Evolutionary conservation across 2,888 invertebrate genomes (phyloP).

Genomic region (Xylocampa areola): DNA sequence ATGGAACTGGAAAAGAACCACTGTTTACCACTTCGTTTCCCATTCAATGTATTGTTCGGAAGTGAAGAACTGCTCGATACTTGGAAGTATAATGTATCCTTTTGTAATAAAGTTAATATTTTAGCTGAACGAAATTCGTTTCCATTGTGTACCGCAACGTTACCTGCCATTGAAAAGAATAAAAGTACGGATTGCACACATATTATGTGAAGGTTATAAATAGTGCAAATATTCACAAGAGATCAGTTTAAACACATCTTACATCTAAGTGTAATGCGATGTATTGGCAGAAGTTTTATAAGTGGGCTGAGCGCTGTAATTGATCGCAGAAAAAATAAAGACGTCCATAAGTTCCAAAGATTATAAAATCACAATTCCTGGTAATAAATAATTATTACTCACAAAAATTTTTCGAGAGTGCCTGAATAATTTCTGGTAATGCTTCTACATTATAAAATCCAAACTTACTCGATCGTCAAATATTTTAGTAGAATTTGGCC

Average conservation of each 20-base stretch:
- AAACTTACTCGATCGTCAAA: background rate
- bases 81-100: slow-evolving; percentile 87
- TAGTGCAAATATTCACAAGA: slow-evolving; percentile 75
- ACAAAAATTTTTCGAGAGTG: no score
- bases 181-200: slow-evolving; percentile 80
- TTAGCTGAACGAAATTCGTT: slow-evolving; percentile 84
- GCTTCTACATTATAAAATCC: background rate
- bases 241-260: slow-evolving; percentile 58
- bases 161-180: slow-evolving; percentile 84
- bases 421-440: slow-evolving; percentile 14
- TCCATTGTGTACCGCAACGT: slow-evolving; percentile 79
- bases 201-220: slow-evolving; percentile 75
- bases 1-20: slow-evolving; percentile 76
- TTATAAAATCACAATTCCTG: background rate
- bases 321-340: slow-evolving; percentile 71
- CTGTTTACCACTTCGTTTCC: slow-evolving; percentile 89
- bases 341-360: slow-evolving; percentile 11
- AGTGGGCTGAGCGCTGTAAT: slow-evolving; percentile 81
- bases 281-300: slow-evolving; percentile 74
- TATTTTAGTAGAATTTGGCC: background rate
- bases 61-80: slow-evolving; percentile 87
- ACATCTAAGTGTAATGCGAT: slow-evolving; percentile 64
- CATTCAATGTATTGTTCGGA: slow-evolving; percentile 87
- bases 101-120: slow-evolving; percentile 88
- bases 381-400: no score